phyloP scores from a whole-genome alignment of 92 coral and sea anemone genomes.

The Parazoanthus atlanticus region DNA sequence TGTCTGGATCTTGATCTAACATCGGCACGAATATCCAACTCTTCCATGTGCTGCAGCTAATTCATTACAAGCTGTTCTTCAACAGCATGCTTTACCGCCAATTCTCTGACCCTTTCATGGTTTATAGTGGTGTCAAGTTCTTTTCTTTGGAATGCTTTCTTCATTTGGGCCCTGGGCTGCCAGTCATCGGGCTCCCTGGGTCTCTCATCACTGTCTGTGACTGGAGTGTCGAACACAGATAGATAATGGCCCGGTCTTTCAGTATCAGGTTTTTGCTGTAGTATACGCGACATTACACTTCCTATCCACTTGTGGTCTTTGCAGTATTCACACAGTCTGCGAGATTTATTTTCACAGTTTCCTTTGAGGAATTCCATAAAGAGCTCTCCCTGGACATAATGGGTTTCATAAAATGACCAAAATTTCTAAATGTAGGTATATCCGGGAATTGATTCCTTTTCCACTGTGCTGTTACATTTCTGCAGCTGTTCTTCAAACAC shows the following conservation, averaged over 20 bases:
- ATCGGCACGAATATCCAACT: no score
- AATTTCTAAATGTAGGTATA: conserved; percentile 7
- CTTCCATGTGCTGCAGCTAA: no score
- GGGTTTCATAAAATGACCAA: not conserved
- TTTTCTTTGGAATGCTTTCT: no score
- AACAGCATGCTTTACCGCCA: no score
- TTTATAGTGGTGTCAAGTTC: no score
- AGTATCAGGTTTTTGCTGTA: no score
- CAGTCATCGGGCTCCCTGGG: conserved; percentile 41
- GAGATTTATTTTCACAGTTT: not conserved
- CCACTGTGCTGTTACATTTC: not conserved
- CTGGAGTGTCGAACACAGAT: not conserved
- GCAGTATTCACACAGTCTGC: not conserved
- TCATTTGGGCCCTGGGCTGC: conserved; percentile 36
- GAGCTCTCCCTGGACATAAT: not conserved
- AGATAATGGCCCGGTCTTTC: no score
- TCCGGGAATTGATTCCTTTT: conserved; percentile 10
- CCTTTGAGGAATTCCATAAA: no score
- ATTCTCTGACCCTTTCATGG: no score
- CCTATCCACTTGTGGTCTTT: conserved; percentile 1
- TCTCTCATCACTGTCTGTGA: conserved; percentile 7
- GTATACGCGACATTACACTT: conserved; percentile 4
- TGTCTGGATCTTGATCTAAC: no score
- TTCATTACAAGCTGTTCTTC: no score
- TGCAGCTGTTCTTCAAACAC: not conserved